Base-by-base conservation (phyloP, 2,113 vertebrate genomes). In the Atractosteus spatula region DNA sequence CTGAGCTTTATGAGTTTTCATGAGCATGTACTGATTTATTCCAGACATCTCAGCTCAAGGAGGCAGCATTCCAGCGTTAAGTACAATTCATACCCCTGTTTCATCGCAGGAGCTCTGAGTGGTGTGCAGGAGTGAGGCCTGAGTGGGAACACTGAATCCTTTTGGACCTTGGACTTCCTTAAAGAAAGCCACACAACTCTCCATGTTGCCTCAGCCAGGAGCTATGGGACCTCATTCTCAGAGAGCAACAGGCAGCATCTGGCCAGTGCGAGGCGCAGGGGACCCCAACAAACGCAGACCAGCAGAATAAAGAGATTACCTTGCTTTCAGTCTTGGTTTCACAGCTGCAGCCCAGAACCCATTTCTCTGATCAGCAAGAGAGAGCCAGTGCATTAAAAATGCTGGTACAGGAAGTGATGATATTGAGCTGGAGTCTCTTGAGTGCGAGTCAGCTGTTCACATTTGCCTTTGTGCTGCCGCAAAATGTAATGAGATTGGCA, bases 341-440 rank as follows among this genome's bases (percentile, higher is more conserved):
- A 51, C 56, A 76, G 75, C 66, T 65, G 75, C 69, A 68, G 51
- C 61, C 70, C 45, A 61, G 75, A 70, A 79, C 47, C 71, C 76
- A 77, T 76, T 72, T 81, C 75, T 70, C 69, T 75, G 70, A 69
- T 45, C 77, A 62, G 76, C 74, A 77, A 76, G 70, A 79, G 57
- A 67, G 17, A 51, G 61, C 69, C 68, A 71, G 59, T 13, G 65
- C 47, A 65, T 56, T 72, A 70, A 74, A 55, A 72, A 76, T 71
- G 73, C 68, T 51, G 44, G 68, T 10, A 29, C 61, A 71, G 57
- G 73, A 75, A 68, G 14, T 41, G 44, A 63, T 68, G 68, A 72
- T 68, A 56, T 76, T 68, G 64, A 68, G 76, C 66, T 41, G 12
- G 17, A 10, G 56, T 55, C 69, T 44, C 11, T 55, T 3, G 41